These are phyloP conservation scores for Eupithecia subumbrata DNA, from an alignment of 2,888 invertebrate genomes.

Conservation along the genomic window DNA sequence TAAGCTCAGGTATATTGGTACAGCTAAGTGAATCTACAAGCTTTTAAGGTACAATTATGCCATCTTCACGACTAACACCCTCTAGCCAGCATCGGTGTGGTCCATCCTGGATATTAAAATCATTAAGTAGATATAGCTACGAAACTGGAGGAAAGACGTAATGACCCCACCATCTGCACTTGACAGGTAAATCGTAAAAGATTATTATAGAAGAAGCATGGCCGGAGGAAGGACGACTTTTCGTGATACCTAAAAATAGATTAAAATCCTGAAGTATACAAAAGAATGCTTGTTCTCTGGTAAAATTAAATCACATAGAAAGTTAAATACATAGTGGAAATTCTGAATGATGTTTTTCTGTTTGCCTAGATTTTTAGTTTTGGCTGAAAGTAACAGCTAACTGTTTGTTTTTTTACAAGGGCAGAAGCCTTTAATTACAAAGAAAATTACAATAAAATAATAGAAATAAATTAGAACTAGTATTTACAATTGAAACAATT, in stretches of 20 bases:
- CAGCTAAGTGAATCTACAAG: neutral
- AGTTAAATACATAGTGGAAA: no score
- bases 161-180: conserved; percentile 70
- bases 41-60: neutral
- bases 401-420: no score
- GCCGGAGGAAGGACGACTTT: conserved; percentile 2
- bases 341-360: no score
- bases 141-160: conserved; percentile 48
- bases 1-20: neutral
- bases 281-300: neutral
- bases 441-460: no score
- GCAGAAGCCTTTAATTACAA: no score
- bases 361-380: no score
- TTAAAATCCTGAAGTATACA: neutral
- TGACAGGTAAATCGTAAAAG: conserved; percentile 67
- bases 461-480: no score
- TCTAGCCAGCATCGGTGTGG: neutral
- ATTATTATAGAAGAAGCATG: conserved; percentile 63
- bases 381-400: no score
- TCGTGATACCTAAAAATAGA: neutral
- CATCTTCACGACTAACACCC: neutral
- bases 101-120: neutral
- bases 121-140: conserved; percentile 38
- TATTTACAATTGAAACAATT: no score
- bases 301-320: no score